A percentile compares a stretch with the other conserved stretches of the same genome.
These are phyloP conservation scores for Melanotaenia boesemani DNA, from an alignment of 2,797 vertebrate genomes.

Conservation along the genomic window DNA sequence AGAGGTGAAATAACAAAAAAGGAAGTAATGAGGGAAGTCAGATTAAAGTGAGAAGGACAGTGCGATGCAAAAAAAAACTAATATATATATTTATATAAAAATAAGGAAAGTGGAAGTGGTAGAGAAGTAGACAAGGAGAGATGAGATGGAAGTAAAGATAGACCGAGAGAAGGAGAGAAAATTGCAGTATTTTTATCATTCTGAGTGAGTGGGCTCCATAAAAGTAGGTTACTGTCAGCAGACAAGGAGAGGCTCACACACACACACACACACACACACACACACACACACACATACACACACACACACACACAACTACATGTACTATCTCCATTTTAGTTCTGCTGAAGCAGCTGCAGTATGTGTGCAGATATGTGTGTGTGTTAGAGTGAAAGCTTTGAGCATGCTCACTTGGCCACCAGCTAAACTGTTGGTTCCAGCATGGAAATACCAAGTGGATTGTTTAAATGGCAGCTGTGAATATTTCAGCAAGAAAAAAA, in stretches of 20 bases:
- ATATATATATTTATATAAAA: too few species aligned
- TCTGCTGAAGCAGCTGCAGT: constrained; percentile 64
- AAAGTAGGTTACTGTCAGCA: constrained; percentile 79
- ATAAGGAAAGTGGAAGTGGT: not conserved
- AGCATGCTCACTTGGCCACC: constrained; percentile 59
- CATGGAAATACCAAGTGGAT: constrained; percentile 50
- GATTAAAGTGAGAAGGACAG: constrained; percentile 1
- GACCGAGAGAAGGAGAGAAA: constrained; percentile 31
- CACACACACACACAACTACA: constrained; percentile 37
- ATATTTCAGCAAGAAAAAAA: constrained; percentile 17
- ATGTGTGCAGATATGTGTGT: constrained; percentile 15
- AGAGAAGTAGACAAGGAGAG: not conserved
- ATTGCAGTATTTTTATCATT: constrained; percentile 74
- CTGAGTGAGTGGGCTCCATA: constrained; percentile 69
- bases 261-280: constrained; percentile 27
- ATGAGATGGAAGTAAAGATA: constrained; percentile 28
- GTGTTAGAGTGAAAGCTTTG: constrained; percentile 13
- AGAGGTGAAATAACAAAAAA: not conserved
- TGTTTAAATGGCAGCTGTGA: constrained; percentile 56
- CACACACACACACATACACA: constrained; percentile 31
- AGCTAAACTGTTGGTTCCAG: constrained; percentile 52
- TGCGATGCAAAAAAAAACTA: not conserved
- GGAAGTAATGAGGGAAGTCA: not conserved
- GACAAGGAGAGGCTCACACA: constrained; percentile 42
- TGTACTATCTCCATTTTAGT: constrained; percentile 64